These are phyloP conservation scores for Cephalopachus bancanus DNA, from an alignment of 2,797 vertebrate species.

Conservation along the genomic window DNA sequence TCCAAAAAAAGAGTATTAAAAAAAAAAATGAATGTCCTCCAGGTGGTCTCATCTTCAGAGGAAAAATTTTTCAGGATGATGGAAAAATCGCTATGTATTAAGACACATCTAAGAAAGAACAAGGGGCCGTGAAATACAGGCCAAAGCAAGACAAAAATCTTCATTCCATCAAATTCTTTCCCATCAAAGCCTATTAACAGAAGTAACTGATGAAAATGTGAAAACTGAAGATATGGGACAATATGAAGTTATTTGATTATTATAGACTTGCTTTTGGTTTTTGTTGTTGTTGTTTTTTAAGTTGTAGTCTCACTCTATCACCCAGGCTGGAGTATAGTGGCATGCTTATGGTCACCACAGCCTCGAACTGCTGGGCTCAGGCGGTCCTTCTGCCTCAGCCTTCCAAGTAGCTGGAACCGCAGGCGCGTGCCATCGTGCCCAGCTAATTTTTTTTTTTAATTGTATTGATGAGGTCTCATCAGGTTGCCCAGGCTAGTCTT, in stretches of 20 bases:
- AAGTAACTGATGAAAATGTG: neutral
- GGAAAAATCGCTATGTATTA: neutral
- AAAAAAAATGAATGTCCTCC: constrained; percentile 15
- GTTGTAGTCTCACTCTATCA: too few relatives aligned
- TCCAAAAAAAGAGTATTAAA: neutral
- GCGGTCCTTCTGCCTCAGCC: too few relatives aligned
- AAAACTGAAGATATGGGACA: constrained; percentile 46
- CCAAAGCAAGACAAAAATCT: constrained; percentile 7
- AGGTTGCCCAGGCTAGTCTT: too few relatives aligned
- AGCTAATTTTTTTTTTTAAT: too few relatives aligned
- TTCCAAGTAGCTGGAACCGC: too few relatives aligned
- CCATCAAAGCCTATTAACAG: neutral
- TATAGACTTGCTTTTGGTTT: too few relatives aligned
- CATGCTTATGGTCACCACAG: too few relatives aligned
- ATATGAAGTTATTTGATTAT: neutral
- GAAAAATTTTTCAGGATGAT: constrained; percentile 48
- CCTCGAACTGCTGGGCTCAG: too few relatives aligned
- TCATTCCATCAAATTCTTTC: neutral
- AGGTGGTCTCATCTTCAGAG: constrained; percentile 48
- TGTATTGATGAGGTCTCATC: too few relatives aligned
- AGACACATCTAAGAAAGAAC: neutral
- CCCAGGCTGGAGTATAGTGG: too few relatives aligned
- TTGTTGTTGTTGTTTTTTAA: too few relatives aligned
- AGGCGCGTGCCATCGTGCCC: too few relatives aligned
- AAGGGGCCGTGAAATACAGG: constrained; percentile 25